Base-by-base conservation (phyloP, 1,140 invertebrate genomes). In the Psix sp. region DNA sequence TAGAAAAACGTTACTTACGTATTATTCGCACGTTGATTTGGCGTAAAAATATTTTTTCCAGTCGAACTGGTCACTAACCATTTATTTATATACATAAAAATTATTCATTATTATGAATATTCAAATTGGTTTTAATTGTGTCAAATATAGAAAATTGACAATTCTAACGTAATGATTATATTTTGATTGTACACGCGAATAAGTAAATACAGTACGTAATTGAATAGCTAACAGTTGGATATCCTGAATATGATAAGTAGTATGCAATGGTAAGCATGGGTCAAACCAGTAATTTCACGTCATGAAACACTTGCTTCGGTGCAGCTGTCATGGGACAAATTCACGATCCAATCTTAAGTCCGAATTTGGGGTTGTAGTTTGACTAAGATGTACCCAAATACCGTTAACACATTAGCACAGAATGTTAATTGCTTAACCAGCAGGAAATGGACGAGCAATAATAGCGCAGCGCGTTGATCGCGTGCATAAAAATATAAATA, bases 351-450 rank as follows among this genome's bases (percentile, higher is more conserved):
- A 70, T 75, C 68, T 63, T 35, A 17, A 43, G 38, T 5, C 35
- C 38, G 36, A 65, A 63, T 77, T 74, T 79, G 79, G 52, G 65
- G 46, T 51, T 59, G 43, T 20, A 40, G 39, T 70, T 59, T 65
- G 35, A 26, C 31, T 11, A 59, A 68, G 51, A 42, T 38, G 49
- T 54, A 35, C 18, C 48, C 38, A 48, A 52, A 74, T 75, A 66
- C 66, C 74, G 74, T 72, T 76, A 72, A 72, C 67, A 59, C 74
- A 67, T 76, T 72, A 76, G 72, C 67, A 57, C 63, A 62, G 57
- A 66, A 67, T 76, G 67, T 71, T 67, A 72, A 76, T 72, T 67
- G 46, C n/a, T 42, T 51, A 36, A 21, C 26, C 35, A 36, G 49
- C 52, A 63, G 73, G 48, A 62, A 60, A 63, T 42, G 26, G 33